A percentile compares a stretch with the other conserved stretches of the same genome.
Conservation (phyloP, 2,797 vertebrate species). For the Argentina silus region DNA sequence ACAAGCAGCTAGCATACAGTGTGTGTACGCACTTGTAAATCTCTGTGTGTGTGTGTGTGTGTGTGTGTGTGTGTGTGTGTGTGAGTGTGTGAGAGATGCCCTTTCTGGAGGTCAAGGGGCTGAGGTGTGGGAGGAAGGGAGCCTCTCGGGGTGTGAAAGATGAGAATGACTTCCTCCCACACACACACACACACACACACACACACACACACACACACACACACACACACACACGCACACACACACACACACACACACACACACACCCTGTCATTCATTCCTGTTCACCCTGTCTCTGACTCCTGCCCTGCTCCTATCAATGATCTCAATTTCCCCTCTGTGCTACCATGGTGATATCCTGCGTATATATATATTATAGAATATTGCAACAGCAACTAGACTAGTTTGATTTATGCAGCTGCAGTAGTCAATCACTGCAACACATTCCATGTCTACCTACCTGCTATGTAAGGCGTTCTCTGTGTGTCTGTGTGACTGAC, state of each 20-base stretch:
- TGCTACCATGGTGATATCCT: too few species aligned
- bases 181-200: too few species aligned
- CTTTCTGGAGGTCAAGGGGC: not conserved
- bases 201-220: constrained; percentile 18
- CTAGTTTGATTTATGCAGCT: not conserved
- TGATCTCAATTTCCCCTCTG: constrained; percentile 67
- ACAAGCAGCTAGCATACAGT: too few species aligned
- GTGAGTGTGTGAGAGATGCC: not conserved
- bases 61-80: not conserved
- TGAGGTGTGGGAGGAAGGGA: constrained; percentile 24
- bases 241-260: constrained; percentile 11
- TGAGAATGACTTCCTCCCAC: constrained; percentile 16
- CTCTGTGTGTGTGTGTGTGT: not conserved
- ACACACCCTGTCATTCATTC: constrained; percentile 22
- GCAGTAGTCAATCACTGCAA: not conserved
- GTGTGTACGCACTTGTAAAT: not conserved
- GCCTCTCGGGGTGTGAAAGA: constrained; percentile 25
- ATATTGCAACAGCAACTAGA: too few species aligned
- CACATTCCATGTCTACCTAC: not conserved
- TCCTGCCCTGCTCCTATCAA: constrained; percentile 51
- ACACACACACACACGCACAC: not conserved
- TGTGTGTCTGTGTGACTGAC: not conserved
- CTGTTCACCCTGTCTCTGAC: not conserved
- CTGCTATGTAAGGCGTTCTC: not conserved
- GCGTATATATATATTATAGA: not conserved